Evolutionary conservation across 2,888 invertebrate genomes (phyloP), one percentile per base, ranked within the genome.

Genomic region (Eledone cirrhosa): DNA sequence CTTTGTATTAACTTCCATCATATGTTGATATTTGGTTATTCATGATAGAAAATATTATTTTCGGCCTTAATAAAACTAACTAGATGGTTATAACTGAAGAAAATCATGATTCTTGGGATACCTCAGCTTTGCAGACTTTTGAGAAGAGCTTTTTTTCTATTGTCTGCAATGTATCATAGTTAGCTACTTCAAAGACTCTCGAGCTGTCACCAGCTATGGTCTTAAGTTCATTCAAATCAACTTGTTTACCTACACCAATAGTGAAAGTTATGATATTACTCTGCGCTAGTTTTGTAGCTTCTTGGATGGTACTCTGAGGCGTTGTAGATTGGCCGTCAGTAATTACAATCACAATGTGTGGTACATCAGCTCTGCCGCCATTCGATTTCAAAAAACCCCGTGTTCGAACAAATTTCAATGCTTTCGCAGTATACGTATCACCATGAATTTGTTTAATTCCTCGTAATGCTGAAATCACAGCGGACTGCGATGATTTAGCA

Each of bases 251-350:
- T 31, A 72, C 33, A 0, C 72, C 72, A n/a, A 72, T 72, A 2
- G 22, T 41, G 7, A 33, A 72, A 11, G 41, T 22, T 13, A 3
- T 72, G 11, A 33, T 29, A 0, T 41, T 41, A 72, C 22, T 3
- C 31, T 72, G 31, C 31, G 31, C 33, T 72, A 72, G n/a, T 33
- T 33, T 41, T 13, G 3, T n/a, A 3, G 72, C 72, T n/a, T 31
- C 72, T 1, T 33, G 29, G 7, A 22, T 5, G 2, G 72, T 72
- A n/a, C 31, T 31, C 13, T 0, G 8, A 2, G 72, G 72, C 33
- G 27, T 41, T 22, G 72, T n/a, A 3, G 72, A 72, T 14, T 72
- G 72, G 72, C 72, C 72, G 22, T 72, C 72, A 0, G 72, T 72
- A 41, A 72, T 33, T 19, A 72, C 33, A 72, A 72, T 72, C 22